These are phyloP conservation scores for Xestia sexstrigata DNA, from an alignment of 2,888 invertebrate genomes.

Conservation along the genomic window DNA sequence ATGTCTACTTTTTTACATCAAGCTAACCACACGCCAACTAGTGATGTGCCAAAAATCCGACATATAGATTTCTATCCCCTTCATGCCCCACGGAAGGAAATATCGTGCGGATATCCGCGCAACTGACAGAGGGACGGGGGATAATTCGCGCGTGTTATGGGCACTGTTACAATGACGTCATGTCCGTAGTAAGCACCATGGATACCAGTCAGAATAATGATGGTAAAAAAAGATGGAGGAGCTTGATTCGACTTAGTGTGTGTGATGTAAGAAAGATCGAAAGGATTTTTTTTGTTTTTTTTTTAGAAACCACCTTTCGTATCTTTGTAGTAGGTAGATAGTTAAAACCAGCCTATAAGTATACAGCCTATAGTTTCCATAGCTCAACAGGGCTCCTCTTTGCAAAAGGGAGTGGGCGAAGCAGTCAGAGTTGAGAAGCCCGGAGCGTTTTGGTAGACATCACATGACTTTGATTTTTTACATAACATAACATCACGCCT, in stretches of 20 bases:
- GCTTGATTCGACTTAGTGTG: neutral
- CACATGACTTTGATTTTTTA: too few species aligned
- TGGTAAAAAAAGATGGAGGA: slow-evolving; percentile 9
- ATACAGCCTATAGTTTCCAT: too few species aligned
- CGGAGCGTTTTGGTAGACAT: neutral
- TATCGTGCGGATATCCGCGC: slow-evolving; percentile 69
- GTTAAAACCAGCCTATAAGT: neutral
- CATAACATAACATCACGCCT: too few species aligned
- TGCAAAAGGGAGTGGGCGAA: too few species aligned
- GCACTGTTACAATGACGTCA: slow-evolving; percentile 43
- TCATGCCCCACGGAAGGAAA: slow-evolving; percentile 68
- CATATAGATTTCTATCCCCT: slow-evolving; percentile 54
- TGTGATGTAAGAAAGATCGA: neutral
- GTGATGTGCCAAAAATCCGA: slow-evolving; percentile 57
- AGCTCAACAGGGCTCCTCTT: too few species aligned
- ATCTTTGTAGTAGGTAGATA: neutral
- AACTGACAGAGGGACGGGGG: slow-evolving; percentile 57
- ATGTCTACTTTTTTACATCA: neutral
- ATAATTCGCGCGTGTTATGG: slow-evolving; percentile 55
- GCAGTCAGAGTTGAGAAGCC: neutral
- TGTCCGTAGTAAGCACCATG: slow-evolving; percentile 33
- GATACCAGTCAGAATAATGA: slow-evolving; percentile 29
- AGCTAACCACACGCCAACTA: slow-evolving; percentile 21
- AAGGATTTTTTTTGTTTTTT: neutral
- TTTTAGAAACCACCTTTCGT: neutral